Evolutionary conservation across 1,140 invertebrate genomes (phyloP), one percentile per base, ranked within the genome.

Genomic region (Ceratosolen fusciceps): DNA sequence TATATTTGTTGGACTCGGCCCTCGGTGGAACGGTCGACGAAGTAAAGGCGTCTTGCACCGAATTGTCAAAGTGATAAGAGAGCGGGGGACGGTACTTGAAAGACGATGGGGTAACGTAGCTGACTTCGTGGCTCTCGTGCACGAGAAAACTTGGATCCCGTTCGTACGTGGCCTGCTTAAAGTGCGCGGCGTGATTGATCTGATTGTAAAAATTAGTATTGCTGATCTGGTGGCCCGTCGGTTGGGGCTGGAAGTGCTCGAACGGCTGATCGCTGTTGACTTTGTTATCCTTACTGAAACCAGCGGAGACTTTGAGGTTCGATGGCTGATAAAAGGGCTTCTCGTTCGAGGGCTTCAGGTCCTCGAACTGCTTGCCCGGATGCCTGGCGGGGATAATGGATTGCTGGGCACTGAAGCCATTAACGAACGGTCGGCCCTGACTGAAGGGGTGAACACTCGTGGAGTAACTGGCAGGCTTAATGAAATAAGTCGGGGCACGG

Each of bases 121-220:
- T 86, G 24, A 88, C 74, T 72, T 89, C 89, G 34, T 88, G 88
- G 39, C 87, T 89, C 65, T 90, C 89, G 73, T 89, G 87, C 0
- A 90, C 85, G 10, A 89, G 77, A 54, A 87, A 89, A 10, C 87
- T 83, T 0, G 87, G 89, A 58, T 89, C 86, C 34, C 88, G 83
- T 67, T 89, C 88, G 75, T 82, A 88, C 0, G 82, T 83, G 1
- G 85, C 82, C 58, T 89, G 88, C 26, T 85, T 87, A 49, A 80
- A 81, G 34, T 82, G 82, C 0, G 82, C 5, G 0, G 85, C 83
- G 39, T 90, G 88, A 43, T 85, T 86, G 0, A 87, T 81, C 58
- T 87, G 85, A 60, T 86, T 88, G 76, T 83, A 89, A 65, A 86
- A 89, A 47, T 87, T 88, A 0, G 85, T 81, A 1, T 76, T 82